Conservation (phyloP, 2,888 invertebrate genomes). For the Callinectes sapidus region DNA sequence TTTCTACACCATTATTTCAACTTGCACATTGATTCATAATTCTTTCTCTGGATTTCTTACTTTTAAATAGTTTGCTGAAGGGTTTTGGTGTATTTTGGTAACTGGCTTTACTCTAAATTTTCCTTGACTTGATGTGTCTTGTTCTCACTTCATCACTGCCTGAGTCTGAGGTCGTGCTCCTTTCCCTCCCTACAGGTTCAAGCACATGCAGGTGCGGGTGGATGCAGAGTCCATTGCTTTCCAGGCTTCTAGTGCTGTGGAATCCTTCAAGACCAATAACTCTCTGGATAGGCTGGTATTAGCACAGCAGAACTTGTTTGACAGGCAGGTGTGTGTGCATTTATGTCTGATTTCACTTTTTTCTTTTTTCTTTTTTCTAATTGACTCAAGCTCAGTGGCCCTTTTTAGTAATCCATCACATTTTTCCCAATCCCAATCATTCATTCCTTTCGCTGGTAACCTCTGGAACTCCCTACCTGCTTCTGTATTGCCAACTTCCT, state of each 20-base stretch:
- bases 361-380: not conserved
- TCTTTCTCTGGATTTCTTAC: too few species aligned
- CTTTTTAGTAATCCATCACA: not conserved
- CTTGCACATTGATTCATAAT: not conserved
- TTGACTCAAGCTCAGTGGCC: not conserved
- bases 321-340: slow-evolving; percentile 74
- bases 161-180: not conserved
- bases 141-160: not conserved
- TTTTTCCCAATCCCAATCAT: not conserved
- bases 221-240: slow-evolving; percentile 79
- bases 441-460: not conserved
- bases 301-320: slow-evolving; percentile 76
- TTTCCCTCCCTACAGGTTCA: slow-evolving; percentile 75
- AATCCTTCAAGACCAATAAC: slow-evolving; percentile 74
- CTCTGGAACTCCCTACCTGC: too few species aligned
- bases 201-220: slow-evolving; percentile 78
- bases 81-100: not conserved
- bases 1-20: too few species aligned
- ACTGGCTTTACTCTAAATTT: not conserved
- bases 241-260: slow-evolving; percentile 76
- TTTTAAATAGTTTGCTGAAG: too few species aligned
- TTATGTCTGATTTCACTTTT: not conserved
- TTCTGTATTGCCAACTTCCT: too few species aligned
- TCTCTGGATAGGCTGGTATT: slow-evolving; percentile 76
- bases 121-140: not conserved